Conservation (phyloP, 1,140 invertebrate genomes). For the Halesus radiatus region DNA sequence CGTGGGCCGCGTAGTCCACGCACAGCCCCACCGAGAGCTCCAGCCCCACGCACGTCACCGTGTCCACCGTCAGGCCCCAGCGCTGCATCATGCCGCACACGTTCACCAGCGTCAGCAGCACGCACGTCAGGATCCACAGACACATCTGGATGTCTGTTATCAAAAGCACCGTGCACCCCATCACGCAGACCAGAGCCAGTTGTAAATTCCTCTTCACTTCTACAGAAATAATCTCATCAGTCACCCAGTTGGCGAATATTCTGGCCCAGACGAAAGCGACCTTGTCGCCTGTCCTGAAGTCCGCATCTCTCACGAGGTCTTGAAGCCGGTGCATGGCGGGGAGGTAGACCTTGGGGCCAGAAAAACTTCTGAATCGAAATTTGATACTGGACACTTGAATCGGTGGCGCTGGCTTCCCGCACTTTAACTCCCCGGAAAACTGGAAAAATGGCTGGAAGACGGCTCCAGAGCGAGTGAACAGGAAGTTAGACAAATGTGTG, state of each 20-base stretch:
- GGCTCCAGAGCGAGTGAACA: conserved; percentile 78
- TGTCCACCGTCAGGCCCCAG: conserved; percentile 88
- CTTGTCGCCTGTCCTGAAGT: conserved; percentile 73
- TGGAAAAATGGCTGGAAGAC: conserved; percentile 79
- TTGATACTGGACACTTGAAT: conserved; percentile 74
- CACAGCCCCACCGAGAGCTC: conserved; percentile 90
- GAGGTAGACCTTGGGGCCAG: conserved; percentile 76
- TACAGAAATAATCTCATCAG: conserved; percentile 81
- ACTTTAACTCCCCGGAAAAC: conserved; percentile 74
- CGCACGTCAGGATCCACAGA: conserved; percentile 84
- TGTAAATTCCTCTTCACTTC: conserved; percentile 86
- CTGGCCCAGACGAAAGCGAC: conserved; percentile 79
- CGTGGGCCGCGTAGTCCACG: conserved; percentile 91
- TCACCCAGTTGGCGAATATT: conserved; percentile 82
- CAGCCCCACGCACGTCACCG: conserved; percentile 86
- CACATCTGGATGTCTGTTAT: conserved; percentile 86
- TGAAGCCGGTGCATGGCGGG: conserved; percentile 81
- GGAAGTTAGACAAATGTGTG: conserved; percentile 78
- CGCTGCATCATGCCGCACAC: conserved; percentile 86
- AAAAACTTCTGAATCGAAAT: conserved; percentile 75
- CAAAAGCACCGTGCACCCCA: conserved; percentile 84
- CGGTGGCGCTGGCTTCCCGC: conserved; percentile 72
- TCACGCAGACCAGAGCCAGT: conserved; percentile 84
- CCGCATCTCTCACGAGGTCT: conserved; percentile 69
- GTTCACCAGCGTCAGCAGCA: conserved; percentile 83